Evolutionary conservation across 2,888 invertebrate species (phyloP).

Genomic region (Tuta absoluta): DNA sequence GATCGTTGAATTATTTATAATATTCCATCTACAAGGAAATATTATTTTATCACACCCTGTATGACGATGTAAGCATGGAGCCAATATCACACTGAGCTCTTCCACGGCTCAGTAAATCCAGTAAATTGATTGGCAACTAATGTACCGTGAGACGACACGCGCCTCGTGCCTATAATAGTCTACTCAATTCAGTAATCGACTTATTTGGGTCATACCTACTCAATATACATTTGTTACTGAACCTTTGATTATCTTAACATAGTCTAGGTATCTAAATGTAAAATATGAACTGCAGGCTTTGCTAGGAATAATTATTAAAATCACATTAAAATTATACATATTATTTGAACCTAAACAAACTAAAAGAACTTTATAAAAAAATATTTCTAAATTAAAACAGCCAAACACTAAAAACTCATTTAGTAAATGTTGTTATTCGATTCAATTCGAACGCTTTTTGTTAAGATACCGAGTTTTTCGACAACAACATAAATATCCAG

Average conservation of each 20-base stretch:
- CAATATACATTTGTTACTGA: background rate
- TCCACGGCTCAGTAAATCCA: background rate
- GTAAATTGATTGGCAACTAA: conserved; percentile 18
- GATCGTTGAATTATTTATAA: too few relatives aligned
- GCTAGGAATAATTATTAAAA: too few relatives aligned
- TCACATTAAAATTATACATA: too few relatives aligned
- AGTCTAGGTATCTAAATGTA: too few relatives aligned
- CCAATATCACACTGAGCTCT: background rate
- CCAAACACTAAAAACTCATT: conserved; percentile 2
- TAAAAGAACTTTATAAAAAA: background rate
- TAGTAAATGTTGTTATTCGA: background rate
- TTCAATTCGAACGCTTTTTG: background rate
- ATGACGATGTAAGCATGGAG: background rate
- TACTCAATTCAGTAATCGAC: background rate
- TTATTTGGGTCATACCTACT: background rate
- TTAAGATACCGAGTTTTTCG: conserved; percentile 4
- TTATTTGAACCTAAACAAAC: background rate
- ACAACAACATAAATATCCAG: conserved; percentile 20
- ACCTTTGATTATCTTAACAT: too few relatives aligned
- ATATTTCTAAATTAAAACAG: background rate
- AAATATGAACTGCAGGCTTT: too few relatives aligned
- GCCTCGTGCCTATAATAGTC: background rate
- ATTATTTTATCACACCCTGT: background rate
- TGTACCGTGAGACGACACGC: background rate
- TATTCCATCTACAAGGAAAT: too few relatives aligned